These are phyloP conservation scores for Drosophila oshimai DNA, from an alignment of 1,140 invertebrate species.

Conservation along the genomic window DNA sequence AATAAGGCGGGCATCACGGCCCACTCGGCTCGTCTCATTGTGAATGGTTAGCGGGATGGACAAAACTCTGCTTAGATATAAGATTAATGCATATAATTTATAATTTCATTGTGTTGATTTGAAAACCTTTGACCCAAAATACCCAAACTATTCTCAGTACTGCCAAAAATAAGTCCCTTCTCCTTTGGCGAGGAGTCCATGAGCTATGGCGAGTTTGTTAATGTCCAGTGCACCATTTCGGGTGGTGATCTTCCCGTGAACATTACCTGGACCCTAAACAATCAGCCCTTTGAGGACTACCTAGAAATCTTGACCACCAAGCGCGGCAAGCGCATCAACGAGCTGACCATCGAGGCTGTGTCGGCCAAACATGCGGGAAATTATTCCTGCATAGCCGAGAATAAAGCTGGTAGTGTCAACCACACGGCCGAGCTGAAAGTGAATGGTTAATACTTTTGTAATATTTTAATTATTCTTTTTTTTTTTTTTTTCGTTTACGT, in stretches of 20 bases:
- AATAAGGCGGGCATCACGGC: slow-evolving; percentile 88
- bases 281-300: slow-evolving; percentile 83
- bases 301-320: slow-evolving; percentile 84
- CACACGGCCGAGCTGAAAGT: slow-evolving; percentile 88
- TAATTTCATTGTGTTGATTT: slow-evolving; percentile 17
- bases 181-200: slow-evolving; percentile 86
- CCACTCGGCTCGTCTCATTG: slow-evolving; percentile 87
- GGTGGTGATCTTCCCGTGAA: slow-evolving; percentile 88
- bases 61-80: background rate
- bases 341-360: slow-evolving; percentile 90
- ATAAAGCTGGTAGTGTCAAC: slow-evolving; percentile 87
- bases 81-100: slow-evolving; percentile 2
- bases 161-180: slow-evolving; percentile 87
- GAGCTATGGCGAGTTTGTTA: slow-evolving; percentile 89
- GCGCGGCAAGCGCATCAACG: slow-evolving; percentile 87
- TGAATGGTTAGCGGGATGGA: slow-evolving; percentile 87
- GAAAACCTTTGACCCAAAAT: background rate
- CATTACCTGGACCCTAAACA: slow-evolving; percentile 86
- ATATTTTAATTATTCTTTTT: slow-evolving; percentile 12
- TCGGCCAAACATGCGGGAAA: slow-evolving; percentile 89
- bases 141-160: slow-evolving; percentile 83
- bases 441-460: slow-evolving; percentile 85
- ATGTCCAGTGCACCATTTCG: slow-evolving; percentile 86
- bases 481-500: slow-evolving; percentile 15
- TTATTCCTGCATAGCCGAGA: slow-evolving; percentile 91